phyloP scores from a whole-genome alignment of 2,113 vertebrate genomes.

The Caranx melampygus region DNA sequence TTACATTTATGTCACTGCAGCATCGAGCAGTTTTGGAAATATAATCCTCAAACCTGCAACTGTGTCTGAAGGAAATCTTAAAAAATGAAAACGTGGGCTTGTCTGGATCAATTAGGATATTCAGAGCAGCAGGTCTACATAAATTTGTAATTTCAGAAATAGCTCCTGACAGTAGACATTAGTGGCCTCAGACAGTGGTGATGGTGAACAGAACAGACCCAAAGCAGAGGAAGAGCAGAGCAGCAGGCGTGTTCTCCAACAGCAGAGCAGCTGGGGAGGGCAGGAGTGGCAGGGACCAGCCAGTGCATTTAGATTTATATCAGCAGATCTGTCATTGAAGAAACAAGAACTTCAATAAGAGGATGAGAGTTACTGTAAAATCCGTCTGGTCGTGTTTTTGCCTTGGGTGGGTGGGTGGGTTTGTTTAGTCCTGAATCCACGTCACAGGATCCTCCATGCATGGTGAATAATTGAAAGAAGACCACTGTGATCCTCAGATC shows the following conservation, averaged over 20 bases:
- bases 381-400: not conserved
- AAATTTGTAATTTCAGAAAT: not conserved
- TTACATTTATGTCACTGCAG: not conserved
- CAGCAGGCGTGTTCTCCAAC: constrained; percentile 21
- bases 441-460: constrained; percentile 6
- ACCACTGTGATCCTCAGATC: constrained; percentile 54
- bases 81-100: constrained; percentile 14
- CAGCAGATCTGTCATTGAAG: not conserved
- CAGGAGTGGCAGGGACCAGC: not conserved
- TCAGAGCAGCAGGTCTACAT: not conserved
- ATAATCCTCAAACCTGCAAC: not conserved
- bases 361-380: not conserved
- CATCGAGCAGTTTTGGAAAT: too few species aligned
- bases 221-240: constrained; percentile 13
- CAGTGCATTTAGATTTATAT: not conserved
- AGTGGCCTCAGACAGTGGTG: constrained; percentile 4
- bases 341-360: not conserved
- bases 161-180: not conserved
- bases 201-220: constrained; percentile 24
- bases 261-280: not conserved
- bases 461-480: constrained; percentile 65
- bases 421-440: not conserved
- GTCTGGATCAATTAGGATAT: not conserved
- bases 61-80: not conserved
- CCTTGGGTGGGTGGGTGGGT: not conserved